phyloP scores from a whole-genome alignment of 2,113 vertebrate genomes.

The Gambusia affinis region DNA sequence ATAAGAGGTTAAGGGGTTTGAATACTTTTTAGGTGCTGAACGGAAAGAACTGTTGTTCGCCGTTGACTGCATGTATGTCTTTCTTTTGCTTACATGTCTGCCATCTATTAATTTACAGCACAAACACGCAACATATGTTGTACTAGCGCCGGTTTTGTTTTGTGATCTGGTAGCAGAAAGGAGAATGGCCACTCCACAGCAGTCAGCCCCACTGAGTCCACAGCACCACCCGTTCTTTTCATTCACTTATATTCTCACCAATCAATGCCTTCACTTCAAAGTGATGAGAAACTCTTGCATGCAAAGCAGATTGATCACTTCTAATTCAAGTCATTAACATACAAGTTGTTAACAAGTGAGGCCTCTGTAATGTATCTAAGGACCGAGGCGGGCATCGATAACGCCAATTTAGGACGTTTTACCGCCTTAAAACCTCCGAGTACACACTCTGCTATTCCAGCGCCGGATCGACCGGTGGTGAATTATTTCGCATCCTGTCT shows the following conservation, averaged over 20 bases:
- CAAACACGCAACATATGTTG: slow-evolving; percentile 19
- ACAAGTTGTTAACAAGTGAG: slow-evolving; percentile 82
- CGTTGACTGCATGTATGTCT: not conserved
- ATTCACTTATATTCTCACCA: slow-evolving; percentile 75
- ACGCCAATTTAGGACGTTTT: slow-evolving; percentile 72
- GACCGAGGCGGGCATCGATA: slow-evolving; percentile 75
- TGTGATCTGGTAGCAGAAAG: slow-evolving; percentile 31
- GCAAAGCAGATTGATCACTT: slow-evolving; percentile 78
- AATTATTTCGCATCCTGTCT: slow-evolving; percentile 35
- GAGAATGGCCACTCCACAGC: slow-evolving; percentile 21
- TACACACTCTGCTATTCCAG: slow-evolving; percentile 46
- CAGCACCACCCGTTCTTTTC: slow-evolving; percentile 64
- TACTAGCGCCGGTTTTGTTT: not conserved
- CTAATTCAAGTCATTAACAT: slow-evolving; percentile 82
- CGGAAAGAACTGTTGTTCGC: too few relatives aligned
- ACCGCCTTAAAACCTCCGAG: slow-evolving; percentile 69
- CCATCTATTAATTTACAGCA: not conserved
- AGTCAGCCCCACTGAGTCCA: slow-evolving; percentile 41
- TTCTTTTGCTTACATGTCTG: not conserved
- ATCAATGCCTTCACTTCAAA: slow-evolving; percentile 81
- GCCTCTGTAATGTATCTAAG: slow-evolving; percentile 75
- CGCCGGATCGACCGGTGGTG: slow-evolving; percentile 49
- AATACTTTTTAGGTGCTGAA: too few relatives aligned
- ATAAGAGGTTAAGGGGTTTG: too few relatives aligned
- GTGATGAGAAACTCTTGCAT: slow-evolving; percentile 69